These are phyloP conservation scores for Drosophila melanogaster DNA, from an alignment of 1,140 invertebrate species.

Conservation along the genomic window Release_6_plus_ISO1_MT NT_033777.3:4796501-4797000, in stretches of 20 bases:
- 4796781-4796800: constrained; percentile 51
- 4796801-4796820: constrained; percentile 62
- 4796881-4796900: constrained; percentile 85
- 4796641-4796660: constrained; percentile 70
- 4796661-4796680: constrained; percentile 54
- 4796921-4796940: constrained; percentile 69
- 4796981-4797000: constrained; percentile 51
- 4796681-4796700: constrained; percentile 44
- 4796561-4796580: constrained; percentile 76
- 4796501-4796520: constrained; percentile 61
- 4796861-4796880: constrained; percentile 78
- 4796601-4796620: constrained; percentile 62
- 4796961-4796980: constrained; percentile 70
- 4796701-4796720: constrained; percentile 70
- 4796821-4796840: constrained; percentile 60
- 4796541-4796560: constrained; percentile 58
- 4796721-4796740: constrained; percentile 69
- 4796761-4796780: constrained; percentile 74
- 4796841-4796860: constrained; percentile 62
- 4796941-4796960: constrained; percentile 52
- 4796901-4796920: constrained; percentile 82
- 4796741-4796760: constrained; percentile 72
- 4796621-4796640: constrained; percentile 56
- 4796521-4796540: constrained; percentile 45
- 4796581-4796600: constrained; percentile 77